A percentile compares a stretch with the other conserved stretches of the same genome.
Conservation (phyloP, 2,113 vertebrate genomes). For the Chelonoidis abingdonii region DNA sequence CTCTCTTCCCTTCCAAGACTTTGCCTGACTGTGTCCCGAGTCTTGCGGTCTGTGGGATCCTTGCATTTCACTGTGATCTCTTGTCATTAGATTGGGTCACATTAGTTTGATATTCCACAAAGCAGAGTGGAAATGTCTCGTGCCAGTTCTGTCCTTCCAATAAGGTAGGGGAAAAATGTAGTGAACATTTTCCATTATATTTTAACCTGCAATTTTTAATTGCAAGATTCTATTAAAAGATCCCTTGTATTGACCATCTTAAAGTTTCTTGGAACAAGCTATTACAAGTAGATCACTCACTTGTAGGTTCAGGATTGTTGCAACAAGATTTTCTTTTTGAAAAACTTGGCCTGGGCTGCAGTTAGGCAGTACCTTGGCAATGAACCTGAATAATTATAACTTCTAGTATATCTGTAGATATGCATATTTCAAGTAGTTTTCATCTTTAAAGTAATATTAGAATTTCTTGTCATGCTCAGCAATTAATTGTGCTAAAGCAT, state of each 20-base stretch:
- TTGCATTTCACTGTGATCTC: slow-evolving; percentile 32
- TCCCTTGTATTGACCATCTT: background rate
- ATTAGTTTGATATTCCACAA: background rate
- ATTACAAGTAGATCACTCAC: background rate
- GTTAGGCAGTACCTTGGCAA: slow-evolving; percentile 34
- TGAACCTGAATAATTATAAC: slow-evolving; percentile 12
- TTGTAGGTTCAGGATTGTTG: slow-evolving; percentile 18
- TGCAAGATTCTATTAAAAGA: slow-evolving; percentile 1
- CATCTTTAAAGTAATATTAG: background rate
- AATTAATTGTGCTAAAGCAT: background rate
- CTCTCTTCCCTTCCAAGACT: background rate
- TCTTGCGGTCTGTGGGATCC: background rate
- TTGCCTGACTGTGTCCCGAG: slow-evolving; percentile 33
- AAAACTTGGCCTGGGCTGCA: slow-evolving; percentile 29
- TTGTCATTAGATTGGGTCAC: slow-evolving; percentile 30
- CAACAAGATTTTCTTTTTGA: slow-evolving; percentile 33
- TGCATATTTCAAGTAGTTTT: background rate
- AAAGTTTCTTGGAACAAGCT: slow-evolving; percentile 49
- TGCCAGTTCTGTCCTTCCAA: background rate
- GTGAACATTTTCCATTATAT: background rate
- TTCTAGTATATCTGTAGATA: background rate
- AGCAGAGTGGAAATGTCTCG: background rate
- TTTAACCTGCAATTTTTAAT: background rate
- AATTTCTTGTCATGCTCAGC: background rate
- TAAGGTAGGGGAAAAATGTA: background rate